phyloP scores from a whole-genome alignment of 2,113 vertebrate genomes.

The Rhadina sibilatrix region DNA sequence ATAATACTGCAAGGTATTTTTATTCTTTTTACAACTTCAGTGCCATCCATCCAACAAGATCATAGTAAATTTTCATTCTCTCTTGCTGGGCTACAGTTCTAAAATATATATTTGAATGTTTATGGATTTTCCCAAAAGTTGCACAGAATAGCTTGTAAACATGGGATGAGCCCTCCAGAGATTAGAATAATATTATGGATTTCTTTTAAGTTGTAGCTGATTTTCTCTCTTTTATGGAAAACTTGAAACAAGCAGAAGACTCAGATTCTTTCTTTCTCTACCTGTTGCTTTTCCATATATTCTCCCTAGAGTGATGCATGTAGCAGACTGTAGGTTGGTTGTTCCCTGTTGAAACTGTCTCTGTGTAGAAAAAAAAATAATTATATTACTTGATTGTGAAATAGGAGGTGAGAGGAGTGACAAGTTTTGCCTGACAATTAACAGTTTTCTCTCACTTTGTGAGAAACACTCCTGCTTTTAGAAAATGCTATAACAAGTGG shows the following conservation, averaged over 20 bases:
- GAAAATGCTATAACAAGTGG: neutral
- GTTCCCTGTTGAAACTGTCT: neutral
- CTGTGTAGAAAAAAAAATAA: neutral
- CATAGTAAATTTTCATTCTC: neutral
- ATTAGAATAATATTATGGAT: neutral
- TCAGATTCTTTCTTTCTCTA: neutral
- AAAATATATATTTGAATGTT: neutral
- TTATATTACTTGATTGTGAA: neutral
- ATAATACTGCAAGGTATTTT: neutral
- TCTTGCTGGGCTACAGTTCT: neutral
- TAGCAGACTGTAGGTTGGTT: neutral
- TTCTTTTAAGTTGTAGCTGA: neutral
- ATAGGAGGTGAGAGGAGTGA: neutral
- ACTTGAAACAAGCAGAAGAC: neutral
- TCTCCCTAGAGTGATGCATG: neutral
- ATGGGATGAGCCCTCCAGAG: neutral
- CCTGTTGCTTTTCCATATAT: neutral
- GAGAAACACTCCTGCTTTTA: neutral
- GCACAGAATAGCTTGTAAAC: neutral
- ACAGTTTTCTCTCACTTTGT: neutral
- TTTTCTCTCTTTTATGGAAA: neutral
- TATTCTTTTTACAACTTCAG: neutral
- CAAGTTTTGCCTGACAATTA: neutral
- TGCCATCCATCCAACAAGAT: neutral
- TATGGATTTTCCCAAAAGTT: neutral